Conservation (phyloP, 1,140 invertebrate species). For the Drosophila tani region DNA sequence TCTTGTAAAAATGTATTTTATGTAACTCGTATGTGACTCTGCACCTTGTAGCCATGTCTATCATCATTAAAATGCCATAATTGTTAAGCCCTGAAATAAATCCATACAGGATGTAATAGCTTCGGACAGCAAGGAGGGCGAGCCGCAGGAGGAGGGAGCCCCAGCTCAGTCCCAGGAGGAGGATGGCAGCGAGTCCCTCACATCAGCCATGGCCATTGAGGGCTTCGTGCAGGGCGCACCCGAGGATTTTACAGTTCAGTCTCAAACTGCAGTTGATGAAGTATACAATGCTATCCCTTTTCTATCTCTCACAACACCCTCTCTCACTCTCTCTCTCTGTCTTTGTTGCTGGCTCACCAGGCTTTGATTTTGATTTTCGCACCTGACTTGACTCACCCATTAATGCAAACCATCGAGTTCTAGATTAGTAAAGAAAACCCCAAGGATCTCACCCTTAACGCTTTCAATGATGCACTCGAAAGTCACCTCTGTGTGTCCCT, state of each 20-base stretch:
- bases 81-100: constrained; percentile 31
- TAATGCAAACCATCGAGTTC: constrained; percentile 30
- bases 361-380: constrained; percentile 22
- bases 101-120: constrained; percentile 71
- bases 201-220: constrained; percentile 86
- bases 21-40: constrained; percentile 24
- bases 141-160: constrained; percentile 8
- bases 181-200: constrained; percentile 73
- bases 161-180: constrained; percentile 39
- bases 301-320: constrained; percentile 36
- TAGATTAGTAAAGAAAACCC: background rate
- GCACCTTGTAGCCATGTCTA: constrained; percentile 40
- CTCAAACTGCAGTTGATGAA: constrained; percentile 85
- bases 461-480: constrained; percentile 26
- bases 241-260: constrained; percentile 86
- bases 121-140: constrained; percentile 17
- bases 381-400: constrained; percentile 21
- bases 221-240: constrained; percentile 88
- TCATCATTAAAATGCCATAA: constrained; percentile 11
- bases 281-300: constrained; percentile 70
- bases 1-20: constrained; percentile 15
- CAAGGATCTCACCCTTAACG: constrained; percentile 17
- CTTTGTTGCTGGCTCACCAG: constrained; percentile 30
- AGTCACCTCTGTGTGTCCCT: background rate
- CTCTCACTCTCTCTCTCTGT: constrained; percentile 9